Evolutionary conservation across 2,888 invertebrate species (phyloP), one percentile per base, ranked within the genome.

Genomic region (Nephrotoma appendiculata): DNA sequence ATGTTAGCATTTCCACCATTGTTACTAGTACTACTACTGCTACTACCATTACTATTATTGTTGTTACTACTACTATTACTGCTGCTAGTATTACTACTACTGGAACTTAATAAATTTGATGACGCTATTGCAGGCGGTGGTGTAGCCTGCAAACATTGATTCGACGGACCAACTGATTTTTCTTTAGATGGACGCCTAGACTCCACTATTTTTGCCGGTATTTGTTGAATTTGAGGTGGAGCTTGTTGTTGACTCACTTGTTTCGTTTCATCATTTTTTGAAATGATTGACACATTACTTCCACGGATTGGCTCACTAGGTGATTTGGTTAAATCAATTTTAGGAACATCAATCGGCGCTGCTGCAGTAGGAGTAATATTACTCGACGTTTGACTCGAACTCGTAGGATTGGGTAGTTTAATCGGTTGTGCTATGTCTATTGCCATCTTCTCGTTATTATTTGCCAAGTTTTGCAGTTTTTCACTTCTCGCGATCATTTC

Each of bases 401-500:
- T 19, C 5, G 6, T 11, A 15, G 19, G 4, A 19, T 44, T 85
- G 7, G 15, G 4, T 15, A 44, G 5, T 85, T 85, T 85, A 1
- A 19, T 1, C 45, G 15, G 85, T 44, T 7, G 19, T 85, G 19
- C 15, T 19, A 91, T 89, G 19, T 90, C 91, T 89, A 92, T 92
- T 0, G 92, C 92, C 5, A 92, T 92, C n/a, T 31, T 86, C 12
- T 41, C 48, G 0, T 48, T 9, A 52, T 41, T 83, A 52, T 42
- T 45, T 86, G 86, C 86, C 86, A 92, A 90, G 5, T 90, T 91
- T 88, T 92, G 91, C 71, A 92, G 91, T 89, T 92, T 91, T 88
- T 92, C 92, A 0, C 92, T 19, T 31, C 11, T 71, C 2, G 6
- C 91, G 88, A 92, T 92, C 57, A 92, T 92, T 89, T 92, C 92